These are phyloP conservation scores for Drosophila rhopaloa DNA, from an alignment of 1,140 invertebrate species.

Conservation along the genomic window DNA sequence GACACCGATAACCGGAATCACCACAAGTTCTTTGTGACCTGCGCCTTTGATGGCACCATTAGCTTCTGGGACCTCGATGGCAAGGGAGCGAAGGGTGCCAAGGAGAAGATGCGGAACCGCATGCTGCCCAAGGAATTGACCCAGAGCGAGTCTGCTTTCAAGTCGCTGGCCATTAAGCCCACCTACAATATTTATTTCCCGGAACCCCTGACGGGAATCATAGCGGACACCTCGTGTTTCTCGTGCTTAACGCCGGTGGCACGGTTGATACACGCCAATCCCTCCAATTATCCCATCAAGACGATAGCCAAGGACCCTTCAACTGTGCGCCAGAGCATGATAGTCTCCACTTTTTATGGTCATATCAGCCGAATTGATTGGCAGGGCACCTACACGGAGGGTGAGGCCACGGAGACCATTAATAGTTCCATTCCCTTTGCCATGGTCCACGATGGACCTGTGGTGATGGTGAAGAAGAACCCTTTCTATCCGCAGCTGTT, in stretches of 20 bases:
- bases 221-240: slow-evolving; percentile 65
- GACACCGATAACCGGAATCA: slow-evolving; percentile 79
- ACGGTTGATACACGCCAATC: slow-evolving; percentile 30
- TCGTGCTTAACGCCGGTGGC: slow-evolving; percentile 23
- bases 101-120: slow-evolving; percentile 30
- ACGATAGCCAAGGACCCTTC: slow-evolving; percentile 76
- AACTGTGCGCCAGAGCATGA: slow-evolving; percentile 82
- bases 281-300: slow-evolving; percentile 60
- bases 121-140: slow-evolving; percentile 86
- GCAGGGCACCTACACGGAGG: slow-evolving; percentile 85
- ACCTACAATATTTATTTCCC: slow-evolving; percentile 86
- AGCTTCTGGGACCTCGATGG: slow-evolving; percentile 89
- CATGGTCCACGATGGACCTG: slow-evolving; percentile 88
- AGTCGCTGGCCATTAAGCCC: slow-evolving; percentile 87
- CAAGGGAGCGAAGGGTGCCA: slow-evolving; percentile 25
- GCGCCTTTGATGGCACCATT: slow-evolving; percentile 88
- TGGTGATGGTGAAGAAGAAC: slow-evolving; percentile 86
- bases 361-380: slow-evolving; percentile 72
- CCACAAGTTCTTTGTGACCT: slow-evolving; percentile 88
- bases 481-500: slow-evolving; percentile 86
- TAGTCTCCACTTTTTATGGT: slow-evolving; percentile 62
- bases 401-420: slow-evolving; percentile 84
- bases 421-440: slow-evolving; percentile 84
- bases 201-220: slow-evolving; percentile 83
- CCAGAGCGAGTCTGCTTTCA: slow-evolving; percentile 86